These are phyloP conservation scores for Anagrus nilaparvatae DNA, from an alignment of 1,140 invertebrate genomes.

Conservation along the genomic window DNA sequence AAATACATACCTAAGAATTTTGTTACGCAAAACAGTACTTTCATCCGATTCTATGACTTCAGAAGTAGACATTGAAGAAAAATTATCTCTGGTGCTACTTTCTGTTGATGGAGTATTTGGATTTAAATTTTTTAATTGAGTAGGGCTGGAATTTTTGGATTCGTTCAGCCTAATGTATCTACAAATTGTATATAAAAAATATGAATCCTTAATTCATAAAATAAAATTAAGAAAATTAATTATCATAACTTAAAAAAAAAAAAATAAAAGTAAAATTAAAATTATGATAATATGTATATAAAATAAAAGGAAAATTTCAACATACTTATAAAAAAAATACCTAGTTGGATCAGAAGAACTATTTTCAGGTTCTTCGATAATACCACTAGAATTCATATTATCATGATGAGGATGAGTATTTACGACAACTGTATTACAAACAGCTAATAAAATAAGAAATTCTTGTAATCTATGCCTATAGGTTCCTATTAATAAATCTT, in stretches of 20 bases:
- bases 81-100: constrained; percentile 13
- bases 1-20: constrained; percentile 11
- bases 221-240: background rate
- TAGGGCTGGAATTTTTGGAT: constrained; percentile 62
- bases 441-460: constrained; percentile 82
- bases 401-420: constrained; percentile 81
- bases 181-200: background rate
- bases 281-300: too few relatives aligned
- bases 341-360: constrained; percentile 22
- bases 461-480: constrained; percentile 61
- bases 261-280: constrained; percentile 2
- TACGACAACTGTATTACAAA: constrained; percentile 96
- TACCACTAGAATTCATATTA: constrained; percentile 71
- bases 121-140: constrained; percentile 52
- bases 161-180: constrained; percentile 57
- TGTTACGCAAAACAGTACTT: constrained; percentile 2
- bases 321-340: constrained; percentile 15
- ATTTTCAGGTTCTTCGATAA: constrained; percentile 46
- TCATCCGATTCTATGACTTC: constrained; percentile 7
- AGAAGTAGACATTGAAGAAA: constrained; percentile 1
- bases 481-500: constrained; percentile 49
- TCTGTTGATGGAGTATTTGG: constrained; percentile 41
- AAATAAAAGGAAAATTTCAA: too few relatives aligned
- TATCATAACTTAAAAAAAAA: background rate
- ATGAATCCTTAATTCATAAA: background rate